phyloP scores from a whole-genome alignment of 2,888 invertebrate species.

The Phaonia tiefii region DNA sequence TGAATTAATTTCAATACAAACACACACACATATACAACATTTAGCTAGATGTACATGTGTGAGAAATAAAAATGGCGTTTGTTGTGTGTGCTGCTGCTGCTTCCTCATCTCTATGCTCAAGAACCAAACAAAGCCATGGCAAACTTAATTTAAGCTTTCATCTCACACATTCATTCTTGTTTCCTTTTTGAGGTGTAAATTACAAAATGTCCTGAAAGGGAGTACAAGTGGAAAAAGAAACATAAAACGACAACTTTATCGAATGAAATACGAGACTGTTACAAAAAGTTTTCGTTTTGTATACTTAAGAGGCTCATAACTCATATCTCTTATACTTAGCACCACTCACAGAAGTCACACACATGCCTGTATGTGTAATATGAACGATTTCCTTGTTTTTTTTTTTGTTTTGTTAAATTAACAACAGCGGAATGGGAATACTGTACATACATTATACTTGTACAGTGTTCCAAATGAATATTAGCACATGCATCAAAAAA shows the following conservation, averaged over 20 bases:
- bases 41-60: neutral
- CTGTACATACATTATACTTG: no score
- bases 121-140: constrained; percentile 7
- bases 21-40: constrained; percentile 28
- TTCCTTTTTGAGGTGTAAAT: constrained; percentile 20
- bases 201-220: neutral
- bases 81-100: neutral
- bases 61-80: constrained; percentile 28
- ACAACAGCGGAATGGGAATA: no score
- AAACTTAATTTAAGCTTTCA: constrained; percentile 15
- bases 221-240: neutral
- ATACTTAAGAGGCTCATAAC: constrained; percentile 25
- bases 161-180: neutral
- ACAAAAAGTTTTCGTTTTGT: constrained; percentile 3
- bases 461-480: no score
- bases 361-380: no score
- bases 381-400: no score
- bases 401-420: no score
- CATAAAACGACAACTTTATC: neutral
- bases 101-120: neutral
- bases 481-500: no score
- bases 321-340: constrained; percentile 1
- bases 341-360: constrained; percentile 1
- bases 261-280: constrained; percentile 26
- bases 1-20: constrained; percentile 23